phyloP scores from a whole-genome alignment of 2,888 invertebrate species.

The Lasioglossum zephyrum region DNA sequence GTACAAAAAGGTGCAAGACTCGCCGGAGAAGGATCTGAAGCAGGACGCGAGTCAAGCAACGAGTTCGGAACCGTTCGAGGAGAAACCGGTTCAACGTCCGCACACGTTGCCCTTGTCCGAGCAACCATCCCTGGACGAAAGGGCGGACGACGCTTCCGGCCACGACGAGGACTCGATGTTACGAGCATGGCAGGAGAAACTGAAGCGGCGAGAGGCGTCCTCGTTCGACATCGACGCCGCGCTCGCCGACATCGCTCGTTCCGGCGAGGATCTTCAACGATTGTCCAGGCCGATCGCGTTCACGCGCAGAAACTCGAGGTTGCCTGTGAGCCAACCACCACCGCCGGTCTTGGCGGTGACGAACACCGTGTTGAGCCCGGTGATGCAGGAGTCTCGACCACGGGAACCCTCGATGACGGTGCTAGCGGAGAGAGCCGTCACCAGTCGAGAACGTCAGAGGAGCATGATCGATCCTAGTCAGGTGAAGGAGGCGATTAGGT shows the following conservation, averaged over 20 bases:
- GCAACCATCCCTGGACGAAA: background rate
- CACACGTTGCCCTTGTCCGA: slow-evolving; percentile 81
- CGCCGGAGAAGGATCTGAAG: slow-evolving; percentile 63
- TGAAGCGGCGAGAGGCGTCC: slow-evolving; percentile 85
- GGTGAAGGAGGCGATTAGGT: slow-evolving; percentile 79
- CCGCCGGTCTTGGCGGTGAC: slow-evolving; percentile 82
- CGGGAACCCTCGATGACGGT: slow-evolving; percentile 76
- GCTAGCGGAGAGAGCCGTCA: slow-evolving; percentile 80
- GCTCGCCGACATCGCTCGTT: slow-evolving; percentile 81
- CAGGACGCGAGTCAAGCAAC: slow-evolving; percentile 21
- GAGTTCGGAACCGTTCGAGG: slow-evolving; percentile 87
- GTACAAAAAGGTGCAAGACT: slow-evolving; percentile 87
- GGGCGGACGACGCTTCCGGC: slow-evolving; percentile 49
- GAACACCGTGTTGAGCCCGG: slow-evolving; percentile 82
- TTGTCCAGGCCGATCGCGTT: slow-evolving; percentile 82
- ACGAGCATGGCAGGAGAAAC: slow-evolving; percentile 90
- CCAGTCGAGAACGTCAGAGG: slow-evolving; percentile 82
- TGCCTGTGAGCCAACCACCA: slow-evolving; percentile 77
- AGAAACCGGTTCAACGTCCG: slow-evolving; percentile 81
- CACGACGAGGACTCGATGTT: slow-evolving; percentile 82
- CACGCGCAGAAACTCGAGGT: slow-evolving; percentile 66
- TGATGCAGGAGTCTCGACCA: slow-evolving; percentile 83
- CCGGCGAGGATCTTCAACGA: slow-evolving; percentile 83
- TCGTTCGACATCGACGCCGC: slow-evolving; percentile 81
- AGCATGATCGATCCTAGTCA: slow-evolving; percentile 85